Base-by-base conservation (phyloP, 2,888 invertebrate species). In the Odontocolon sp. region DNA sequence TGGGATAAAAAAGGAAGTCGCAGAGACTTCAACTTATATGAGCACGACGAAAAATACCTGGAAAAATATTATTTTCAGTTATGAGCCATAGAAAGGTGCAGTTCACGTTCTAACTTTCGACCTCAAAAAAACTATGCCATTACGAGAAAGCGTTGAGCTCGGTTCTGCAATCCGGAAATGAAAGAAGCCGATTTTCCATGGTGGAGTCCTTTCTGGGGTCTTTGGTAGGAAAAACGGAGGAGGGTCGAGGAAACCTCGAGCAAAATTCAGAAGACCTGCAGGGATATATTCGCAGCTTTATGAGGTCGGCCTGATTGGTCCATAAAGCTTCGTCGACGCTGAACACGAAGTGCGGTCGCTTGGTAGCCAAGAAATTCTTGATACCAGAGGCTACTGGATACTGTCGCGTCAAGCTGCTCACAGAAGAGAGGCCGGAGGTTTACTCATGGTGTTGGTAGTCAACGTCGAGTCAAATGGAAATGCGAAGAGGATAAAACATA, bases 251-350 rank as follows among this genome's bases (percentile, higher is more conserved):
- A 14, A 50, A 50, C 26, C 28, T 26, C 2, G 14, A 14, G 50
- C 50, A 26, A 50, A 50, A 50, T 23, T 26, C 50, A 26, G 11
- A 11, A 18, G 9, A 50, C 26, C 50, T 26, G 28, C 28, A 28
- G 28, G 50, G 28, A 52, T 52, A 59, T 26, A 59, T 59, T 59
- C 40, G 57, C 3, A 9, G 57, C 26, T 59, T 59, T 59, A 59
- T 59, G 57, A 26, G 57, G 57, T 59, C 28, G 28, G 23, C 9
- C 57, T 42, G 57, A 59, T 59, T 59, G 57, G 57, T 16, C 57
- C 40, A 40, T 59, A 59, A 59, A 59, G 57, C 57, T 42, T 59
- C 9, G 57, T 3, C 57, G 57, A 59, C 57, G 57, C 40, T 21
- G 23, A 57, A 40, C 57, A 57, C 40, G 40, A 42, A 14, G 56